Evolutionary conservation across 1,140 invertebrate genomes (phyloP), one percentile per base, ranked within the genome.

Genomic region (Drosophila tristis): DNA sequence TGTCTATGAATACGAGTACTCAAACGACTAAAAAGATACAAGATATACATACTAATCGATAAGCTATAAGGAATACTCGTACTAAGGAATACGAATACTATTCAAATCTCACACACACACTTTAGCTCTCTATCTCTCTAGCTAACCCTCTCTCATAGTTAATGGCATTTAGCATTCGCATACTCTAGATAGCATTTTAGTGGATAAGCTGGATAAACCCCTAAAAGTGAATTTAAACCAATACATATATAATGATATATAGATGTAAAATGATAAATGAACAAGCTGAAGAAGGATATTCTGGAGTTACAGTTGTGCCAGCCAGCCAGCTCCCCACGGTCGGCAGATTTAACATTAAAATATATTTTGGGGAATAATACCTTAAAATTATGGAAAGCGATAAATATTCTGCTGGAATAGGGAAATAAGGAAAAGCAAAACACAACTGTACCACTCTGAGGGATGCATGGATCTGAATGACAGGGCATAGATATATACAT

Each of bases 1-100:
- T 75, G 75, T 86, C 80, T 86, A 86, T 67, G 76, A 64, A 80
- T 78, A 82, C 63, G 76, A 81, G 65, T 55, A 77, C 15, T 80
- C 70, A 62, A 71, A 64, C 44, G 66, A 61, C 51, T 45, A 68
- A 63, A 15, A 13, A 59, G 44, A 68, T 56, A 51, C 62, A 77
- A 74, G 47, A 74, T 58, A 51, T 47, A 54, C 77, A 77, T 59
- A 68, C 63, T 84, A 80, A 73, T 43, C 49, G 45, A 25, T 74
- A 81, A 49, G 13, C 51, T 74, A 74, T 74, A 63, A 29, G 23
- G 35, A 35, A 35, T 35, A 35, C 26, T 29, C 6, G 26, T 29
- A 29, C 26, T 29, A 29, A 29, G 26, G 26, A 29, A 29, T 29
- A 29, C 26, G 26, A 29, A 29, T 29, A 29, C 26, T 7, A 50